Conservation (phyloP, 2,797 vertebrate species). For the Peromyscus melanophrys region DNA sequence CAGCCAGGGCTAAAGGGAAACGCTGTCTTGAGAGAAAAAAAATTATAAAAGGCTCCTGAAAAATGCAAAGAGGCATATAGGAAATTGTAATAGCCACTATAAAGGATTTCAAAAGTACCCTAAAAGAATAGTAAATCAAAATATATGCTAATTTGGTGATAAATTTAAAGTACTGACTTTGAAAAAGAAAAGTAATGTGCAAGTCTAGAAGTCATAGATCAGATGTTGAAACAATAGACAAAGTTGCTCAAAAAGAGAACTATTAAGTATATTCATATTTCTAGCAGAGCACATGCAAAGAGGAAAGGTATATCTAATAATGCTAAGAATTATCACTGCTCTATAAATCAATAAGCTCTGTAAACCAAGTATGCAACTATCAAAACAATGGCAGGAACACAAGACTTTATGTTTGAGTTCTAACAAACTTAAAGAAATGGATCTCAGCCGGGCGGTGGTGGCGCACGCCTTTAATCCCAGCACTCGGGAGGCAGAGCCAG, state of each 20-base stretch:
- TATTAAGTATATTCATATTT: constrained; percentile 21
- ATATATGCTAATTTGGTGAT: background rate
- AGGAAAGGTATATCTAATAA: background rate
- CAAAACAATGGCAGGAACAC: background rate
- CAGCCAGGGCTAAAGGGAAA: background rate
- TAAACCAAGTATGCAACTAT: background rate
- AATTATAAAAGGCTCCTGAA: background rate
- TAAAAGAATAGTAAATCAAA: constrained; percentile 13
- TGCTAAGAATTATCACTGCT: background rate
- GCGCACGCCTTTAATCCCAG: no score
- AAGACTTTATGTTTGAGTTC: background rate
- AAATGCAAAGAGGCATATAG: constrained; percentile 21
- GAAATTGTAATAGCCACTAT: background rate
- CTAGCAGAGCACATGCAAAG: background rate
- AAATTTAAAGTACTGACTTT: constrained; percentile 33
- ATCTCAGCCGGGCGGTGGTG: no score
- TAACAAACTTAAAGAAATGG: constrained; percentile 17
- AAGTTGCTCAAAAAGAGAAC: constrained; percentile 38
- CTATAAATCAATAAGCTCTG: background rate
- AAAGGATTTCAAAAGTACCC: constrained; percentile 12
- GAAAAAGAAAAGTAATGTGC: background rate
- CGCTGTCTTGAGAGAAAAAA: background rate
- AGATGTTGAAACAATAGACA: constrained; percentile 36
- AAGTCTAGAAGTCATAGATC: background rate
- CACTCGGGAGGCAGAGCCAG: no score